Base-by-base conservation (phyloP, 2,888 invertebrate genomes). In the Bombylius major region DNA sequence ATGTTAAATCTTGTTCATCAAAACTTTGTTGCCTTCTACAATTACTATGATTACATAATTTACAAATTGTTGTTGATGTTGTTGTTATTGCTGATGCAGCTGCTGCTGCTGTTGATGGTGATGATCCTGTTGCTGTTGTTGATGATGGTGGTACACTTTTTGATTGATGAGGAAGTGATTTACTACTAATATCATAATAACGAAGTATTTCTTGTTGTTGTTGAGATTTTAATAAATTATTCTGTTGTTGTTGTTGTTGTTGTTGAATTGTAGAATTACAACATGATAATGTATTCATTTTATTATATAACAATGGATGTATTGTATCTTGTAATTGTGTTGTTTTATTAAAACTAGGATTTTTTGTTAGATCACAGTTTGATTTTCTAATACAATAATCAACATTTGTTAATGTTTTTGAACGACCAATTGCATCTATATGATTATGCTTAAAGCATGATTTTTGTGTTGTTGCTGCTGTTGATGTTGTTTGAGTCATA, bases 401-500 rank as follows among this genome's bases (percentile, higher is more conserved):
- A 56, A 60, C 60, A 55, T 56, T 60, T 32, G 54, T 56, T 31
- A 58, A 44, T 4, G 58, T 45, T 53, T 64, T 63, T n/a, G 61
- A 60, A 1, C 64, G 62, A 33, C 53, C 55, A 14, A 59, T 63
- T 58, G 64, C 60, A 64, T 64, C 65, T 61, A 62, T 59, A 60
- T 69, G 69, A 56, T 71, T 70, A 58, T 73, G 70, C 62, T 71
- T 72, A 50, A 72, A 72, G 60, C 72, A 73, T 47, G 72, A 72
- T 64, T 72, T 73, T 33, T 71, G 65, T 55, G 47, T 47, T 46
- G 47, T 42, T 23, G 23, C 23, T 23, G 23, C 23, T 23, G 23
- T 23, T 23, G 23, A 23, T 23, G 3, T 23, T n/a, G 57, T 51
- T 55, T 57, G 57, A 14, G 53, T 53, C 44, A 39, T 47, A 47